Evolutionary conservation across 2,888 invertebrate species (phyloP).

Genomic region (Mythimna pallens): DNA sequence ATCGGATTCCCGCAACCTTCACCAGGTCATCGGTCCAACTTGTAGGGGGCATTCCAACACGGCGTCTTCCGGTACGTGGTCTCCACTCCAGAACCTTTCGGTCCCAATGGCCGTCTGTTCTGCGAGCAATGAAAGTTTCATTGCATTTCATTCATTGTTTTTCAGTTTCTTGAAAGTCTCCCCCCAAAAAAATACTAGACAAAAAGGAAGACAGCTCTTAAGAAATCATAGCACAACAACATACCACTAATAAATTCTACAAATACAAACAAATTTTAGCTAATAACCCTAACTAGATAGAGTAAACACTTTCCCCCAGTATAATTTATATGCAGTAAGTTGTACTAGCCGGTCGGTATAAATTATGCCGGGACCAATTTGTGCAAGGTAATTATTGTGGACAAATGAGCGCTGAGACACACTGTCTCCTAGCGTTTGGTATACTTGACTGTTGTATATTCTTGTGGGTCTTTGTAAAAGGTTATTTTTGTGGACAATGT

Average conservation of each 20-base stretch:
- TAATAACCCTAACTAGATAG: constrained; percentile 42
- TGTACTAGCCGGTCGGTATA: constrained; percentile 53
- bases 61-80: too few relatives aligned
- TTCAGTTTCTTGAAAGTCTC: too few relatives aligned
- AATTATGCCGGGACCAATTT: constrained; percentile 69
- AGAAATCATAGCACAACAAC: neutral
- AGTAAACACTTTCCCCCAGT: constrained; percentile 50
- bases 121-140: too few relatives aligned
- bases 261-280: constrained; percentile 7
- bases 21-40: too few relatives aligned
- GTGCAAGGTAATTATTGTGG: constrained; percentile 70
- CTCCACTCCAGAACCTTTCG: too few relatives aligned
- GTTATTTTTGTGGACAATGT: neutral
- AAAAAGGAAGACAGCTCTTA: too few relatives aligned
- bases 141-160: too few relatives aligned
- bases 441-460: constrained; percentile 47
- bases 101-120: too few relatives aligned
- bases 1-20: too few relatives aligned
- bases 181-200: too few relatives aligned
- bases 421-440: constrained; percentile 62
- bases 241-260: neutral
- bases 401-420: constrained; percentile 72
- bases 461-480: neutral
- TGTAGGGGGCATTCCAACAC: too few relatives aligned
- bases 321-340: constrained; percentile 48